Base-by-base conservation (phyloP, 2,888 invertebrate species). In the Platycnemis pennipes region DNA sequence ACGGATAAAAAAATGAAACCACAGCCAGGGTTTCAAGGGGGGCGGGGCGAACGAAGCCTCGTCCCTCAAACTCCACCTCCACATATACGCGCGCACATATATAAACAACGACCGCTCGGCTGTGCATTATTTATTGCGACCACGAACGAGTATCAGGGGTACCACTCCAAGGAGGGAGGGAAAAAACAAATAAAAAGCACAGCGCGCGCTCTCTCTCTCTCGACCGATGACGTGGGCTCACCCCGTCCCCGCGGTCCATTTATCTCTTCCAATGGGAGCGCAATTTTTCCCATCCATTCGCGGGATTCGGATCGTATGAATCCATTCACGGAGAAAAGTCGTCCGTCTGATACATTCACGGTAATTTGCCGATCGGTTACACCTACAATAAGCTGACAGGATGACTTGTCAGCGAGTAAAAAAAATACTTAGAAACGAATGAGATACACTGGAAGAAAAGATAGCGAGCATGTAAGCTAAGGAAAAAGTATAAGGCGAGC, bases 51-150 rank as follows among this genome's bases (percentile, higher is more conserved):
- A 26, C 7, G 31, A 5, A 26, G n/a, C 37, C 77, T 77, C 77
- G 37, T 77, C 11, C 77, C 77, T 77, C 37, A 37, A 77, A 77
- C 37, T 26, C 77, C 31, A 26, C 77, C 37, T 77, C 37, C 77
- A 77, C 3, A 37, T 37, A 37, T 37, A 3, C 1, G 37, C 77
- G 31, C 5, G 77, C 37, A 77, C 11, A 37, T 13, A 16, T 37
- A 77, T 37, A 0, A 77, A 37, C 77, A 37, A 37, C 77, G 77
- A 77, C 77, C 77, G 31, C 77, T 77, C 77, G 11, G 37, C 77
- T 37, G 77, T 77, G 37, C 31, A 77, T 77, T 77, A 77, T 77
- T 77, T 77, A 77, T 77, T 77, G 77, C 31, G 11, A 31, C 77
- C 77, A 37, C 77, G 31, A 77, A 37, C 77, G 77, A 77, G 77